Evolutionary conservation across 2,888 invertebrate species (phyloP), one percentile per base, ranked within the genome.

Genomic region (Tinea pellionella): DNA sequence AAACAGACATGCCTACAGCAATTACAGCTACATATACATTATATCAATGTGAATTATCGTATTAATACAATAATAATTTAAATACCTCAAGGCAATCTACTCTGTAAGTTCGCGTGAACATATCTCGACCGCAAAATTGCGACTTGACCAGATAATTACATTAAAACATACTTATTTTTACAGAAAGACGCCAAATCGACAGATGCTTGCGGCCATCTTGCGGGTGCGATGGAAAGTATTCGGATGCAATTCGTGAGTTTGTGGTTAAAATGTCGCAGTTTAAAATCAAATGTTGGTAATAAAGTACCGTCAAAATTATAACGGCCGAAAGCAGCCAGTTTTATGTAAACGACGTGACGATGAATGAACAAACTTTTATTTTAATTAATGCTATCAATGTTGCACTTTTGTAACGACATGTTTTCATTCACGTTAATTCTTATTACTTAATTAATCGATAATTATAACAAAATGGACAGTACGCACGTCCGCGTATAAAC

Each of bases 141-240:
- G 73, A 73, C 71, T 74, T 68, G 30, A 72, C 68, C 69, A 74
- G 74, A 77, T 80, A 81, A 86, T 80, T 82, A 75, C 75, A 77
- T 73, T 74, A 74, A 75, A 74, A 78, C 75, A 78, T 74, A 68
- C 78, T 79, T 78, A 79, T 80, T 81, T 78, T 72, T 19, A 71
- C 62, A 70, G 73, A 75, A 84, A 80, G 75, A 81, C 84, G 85
- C 79, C 83, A 83, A 83, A 74, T 73, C 78, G 84, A 83, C 86
- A 87, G 82, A 83, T 86, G 86, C 86, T 83, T 71, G 77, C 78
- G 79, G 85, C 85, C 78, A 82, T 82, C 75, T 78, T 84, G 80
- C 71, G 80, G 80, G 71, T 64, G 69, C 47, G 68, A 69, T 68
- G 67, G 67, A 72, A 74, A 75, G 72, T 73, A 71, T 77, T 74